Evolutionary conservation across 2,797 vertebrate species (phyloP).

Genomic region (Diceros bicornis): DNA sequence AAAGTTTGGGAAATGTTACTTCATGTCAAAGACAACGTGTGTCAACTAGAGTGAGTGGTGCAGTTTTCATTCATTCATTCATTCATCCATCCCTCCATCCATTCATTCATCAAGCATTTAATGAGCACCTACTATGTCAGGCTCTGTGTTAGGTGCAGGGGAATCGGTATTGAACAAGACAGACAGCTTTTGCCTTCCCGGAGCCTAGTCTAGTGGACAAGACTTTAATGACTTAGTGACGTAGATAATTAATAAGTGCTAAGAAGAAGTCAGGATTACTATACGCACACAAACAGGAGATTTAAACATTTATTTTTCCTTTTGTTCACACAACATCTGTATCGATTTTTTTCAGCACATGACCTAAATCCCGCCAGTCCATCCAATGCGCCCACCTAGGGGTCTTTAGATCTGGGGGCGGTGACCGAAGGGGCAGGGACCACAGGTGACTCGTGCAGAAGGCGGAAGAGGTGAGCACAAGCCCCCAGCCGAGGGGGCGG

Average conservation of each 20-base stretch:
- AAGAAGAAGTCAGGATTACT: neutral
- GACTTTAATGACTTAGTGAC: neutral
- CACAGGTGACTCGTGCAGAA: neutral
- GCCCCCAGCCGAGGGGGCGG: neutral
- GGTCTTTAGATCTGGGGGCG: neutral
- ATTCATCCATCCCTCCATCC: neutral
- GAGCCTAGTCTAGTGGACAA: neutral
- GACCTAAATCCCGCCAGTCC: neutral
- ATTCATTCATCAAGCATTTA: neutral
- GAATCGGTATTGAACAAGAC: neutral
- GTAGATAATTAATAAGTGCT: neutral
- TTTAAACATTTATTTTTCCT: neutral
- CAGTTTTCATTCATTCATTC: neutral
- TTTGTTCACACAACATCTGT: neutral
- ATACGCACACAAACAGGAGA: neutral
- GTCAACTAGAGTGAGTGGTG: neutral
- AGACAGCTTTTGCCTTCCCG: neutral
- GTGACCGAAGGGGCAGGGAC: neutral
- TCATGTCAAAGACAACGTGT: neutral
- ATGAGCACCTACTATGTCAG: neutral
- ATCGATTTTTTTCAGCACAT: neutral
- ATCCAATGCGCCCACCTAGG: neutral
- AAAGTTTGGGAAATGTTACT: neutral
- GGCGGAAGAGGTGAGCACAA: neutral
- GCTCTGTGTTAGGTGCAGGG: neutral